Base-by-base conservation (phyloP, 2,888 invertebrate species). In the Globia sparganii region DNA sequence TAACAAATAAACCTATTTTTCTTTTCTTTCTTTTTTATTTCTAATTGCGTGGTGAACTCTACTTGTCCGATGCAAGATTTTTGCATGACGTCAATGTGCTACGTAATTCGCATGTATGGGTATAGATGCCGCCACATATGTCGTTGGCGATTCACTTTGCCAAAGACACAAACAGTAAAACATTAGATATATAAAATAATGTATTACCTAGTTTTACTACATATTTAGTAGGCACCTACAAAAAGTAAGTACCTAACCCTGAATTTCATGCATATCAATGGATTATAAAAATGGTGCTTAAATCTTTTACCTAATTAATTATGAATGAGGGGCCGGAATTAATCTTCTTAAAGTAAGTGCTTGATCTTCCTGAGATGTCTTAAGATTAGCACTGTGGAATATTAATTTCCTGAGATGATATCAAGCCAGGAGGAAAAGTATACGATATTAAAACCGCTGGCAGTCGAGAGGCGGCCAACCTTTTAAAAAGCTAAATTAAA, bases 321-420 rank as follows among this genome's bases (percentile, higher is more conserved):
- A 86, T 87, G 86, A 85, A 87, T 85, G 71, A 87, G 73, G 40
- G 65, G 59, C 53, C 11, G 61, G 40, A 66, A 75, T 83, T 86
- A 86, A 87, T 87, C 86, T 72, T 65, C 72, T 68, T 46, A 73
- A 75, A 66, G 76, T 80, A 80, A 86, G 78, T 78, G 68, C 80
- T 73, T 87, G 75, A 85, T 83, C 76, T 77, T 72, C 75, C 72
- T 80, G 78, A 83, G 87, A 85, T 79, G 75, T 74, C 74, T 86
- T 80, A 80, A 80, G 88, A 83, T 87, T 72, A 83, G 80, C 78
- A 80, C 78, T 21, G 75, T 72, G 73, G 78, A 87, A 86, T 87
- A 86, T 86, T 83, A 87, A 86, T 87, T 86, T 87, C 78, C 83
- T 78, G 66, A 72, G 86, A 83, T 78, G 66, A 64, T 64, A 84